Conservation (phyloP, 92 coral and sea anemone genomes). For the Epizoanthus rinbou region DNA sequence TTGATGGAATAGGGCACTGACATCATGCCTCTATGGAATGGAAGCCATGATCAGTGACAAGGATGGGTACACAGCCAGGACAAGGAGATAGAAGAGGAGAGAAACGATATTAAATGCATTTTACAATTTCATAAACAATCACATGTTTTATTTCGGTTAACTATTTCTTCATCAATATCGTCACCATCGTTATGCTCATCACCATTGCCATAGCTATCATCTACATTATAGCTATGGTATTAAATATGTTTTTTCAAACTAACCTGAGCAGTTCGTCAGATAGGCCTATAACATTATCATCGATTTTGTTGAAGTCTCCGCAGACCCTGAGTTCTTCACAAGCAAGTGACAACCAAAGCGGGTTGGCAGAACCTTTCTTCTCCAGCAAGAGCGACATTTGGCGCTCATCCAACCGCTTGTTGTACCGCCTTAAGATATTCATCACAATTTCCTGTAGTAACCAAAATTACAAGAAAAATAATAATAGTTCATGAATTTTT, state of each 20-base stretch:
- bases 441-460: conserved; percentile 82
- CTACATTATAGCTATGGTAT: not conserved
- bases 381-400: conserved; percentile 87
- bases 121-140: too few species aligned
- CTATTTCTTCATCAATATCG: too few species aligned
- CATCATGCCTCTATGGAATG: too few species aligned
- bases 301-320: conserved; percentile 87
- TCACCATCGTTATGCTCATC: too few species aligned
- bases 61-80: too few species aligned
- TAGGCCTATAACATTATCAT: conserved; percentile 83
- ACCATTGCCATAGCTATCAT: too few species aligned
- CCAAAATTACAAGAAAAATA: not conserved
- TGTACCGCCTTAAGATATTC: conserved; percentile 87
- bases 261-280: conserved; percentile 94
- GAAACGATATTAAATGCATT: too few species aligned
- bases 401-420: conserved; percentile 90
- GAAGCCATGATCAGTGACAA: too few species aligned
- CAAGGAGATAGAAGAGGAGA: too few species aligned
- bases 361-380: conserved; percentile 95
- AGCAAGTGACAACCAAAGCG: conserved; percentile 93
- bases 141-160: too few species aligned
- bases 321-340: conserved; percentile 96
- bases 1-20: too few species aligned
- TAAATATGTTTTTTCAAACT: not conserved
- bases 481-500: too few species aligned